Evolutionary conservation across 1,140 invertebrate species (phyloP), one percentile per base, ranked within the genome.

Genomic region (Paraescarpia echinospica): DNA sequence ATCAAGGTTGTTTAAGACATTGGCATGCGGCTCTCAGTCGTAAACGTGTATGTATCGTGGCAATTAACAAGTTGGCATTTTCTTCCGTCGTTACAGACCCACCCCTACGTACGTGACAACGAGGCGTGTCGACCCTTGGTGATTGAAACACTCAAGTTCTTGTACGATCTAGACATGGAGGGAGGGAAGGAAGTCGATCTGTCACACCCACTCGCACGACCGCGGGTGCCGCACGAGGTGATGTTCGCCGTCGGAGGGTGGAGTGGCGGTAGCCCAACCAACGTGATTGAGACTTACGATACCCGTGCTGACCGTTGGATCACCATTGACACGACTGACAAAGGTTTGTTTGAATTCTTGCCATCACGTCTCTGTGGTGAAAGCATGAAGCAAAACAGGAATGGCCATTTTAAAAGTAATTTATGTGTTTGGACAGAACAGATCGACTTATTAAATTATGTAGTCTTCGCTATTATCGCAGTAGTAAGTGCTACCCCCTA

Each of bases 231-330:
- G n/a, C 92, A 92, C 27, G 92, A 92, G 88, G 35, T 94, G 77
- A 92, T 93, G 89, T 95, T 96, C 90, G 97, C 97, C 0, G 97
- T 98, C 91, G 98, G 98, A 4, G 98, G 98, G 1, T 98, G 98
- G 98, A 97, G 96, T 92, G 97, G 97, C 0, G 97, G 97, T 1
- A 97, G 96, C 14, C 97, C 97, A 1, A 98, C 97, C 0, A 97
- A 97, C 95, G 97, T 97, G 93, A 97, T 98, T 9, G 98, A 98
- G 95, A 97, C 97, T 0, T 98, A 98, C 95, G 98, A 98, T 94
- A 97, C 97, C 0, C 95, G 97, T 93, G 97, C 98, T 1, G 97
- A 98, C 95, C 96, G 97, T 90, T 98, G 98, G 98, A 94, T 93
- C 92, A 48, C 51, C 89, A 35, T 94, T 77, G 59, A 77, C 59